Evolutionary conservation across 2,888 invertebrate species (phyloP).

Genomic region (Glyphotaelius pellucidus): DNA sequence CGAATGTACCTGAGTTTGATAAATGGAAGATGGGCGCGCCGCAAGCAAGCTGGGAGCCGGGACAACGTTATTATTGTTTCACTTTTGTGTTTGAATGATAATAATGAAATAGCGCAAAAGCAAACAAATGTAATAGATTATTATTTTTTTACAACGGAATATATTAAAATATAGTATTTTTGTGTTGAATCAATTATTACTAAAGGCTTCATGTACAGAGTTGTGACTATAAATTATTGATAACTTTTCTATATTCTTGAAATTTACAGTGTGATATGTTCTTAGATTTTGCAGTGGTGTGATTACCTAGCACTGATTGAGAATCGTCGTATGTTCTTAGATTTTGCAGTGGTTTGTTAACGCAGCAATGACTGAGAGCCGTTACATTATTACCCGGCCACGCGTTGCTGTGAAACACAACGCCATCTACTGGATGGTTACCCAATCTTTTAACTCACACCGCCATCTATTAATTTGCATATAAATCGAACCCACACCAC

Average conservation of each 20-base stretch:
- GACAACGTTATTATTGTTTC: not conserved
- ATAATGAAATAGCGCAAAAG: not conserved
- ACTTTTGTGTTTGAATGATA: slow-evolving; percentile 28
- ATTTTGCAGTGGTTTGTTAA: too few relatives aligned
- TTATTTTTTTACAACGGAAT: not conserved
- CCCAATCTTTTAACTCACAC: too few relatives aligned
- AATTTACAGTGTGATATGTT: too few relatives aligned
- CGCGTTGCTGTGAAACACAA: too few relatives aligned
- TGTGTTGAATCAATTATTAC: not conserved
- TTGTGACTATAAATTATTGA: not conserved
- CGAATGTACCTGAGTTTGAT: slow-evolving; percentile 30
- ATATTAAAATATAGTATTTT: not conserved
- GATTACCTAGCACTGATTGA: too few relatives aligned
- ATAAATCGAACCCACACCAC: too few relatives aligned
- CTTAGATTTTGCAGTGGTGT: too few relatives aligned
- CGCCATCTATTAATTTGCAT: too few relatives aligned
- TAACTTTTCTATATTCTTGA: too few relatives aligned
- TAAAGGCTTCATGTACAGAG: not conserved
- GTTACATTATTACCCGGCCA: too few relatives aligned
- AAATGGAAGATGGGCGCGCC: slow-evolving; percentile 16
- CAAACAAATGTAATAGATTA: not conserved
- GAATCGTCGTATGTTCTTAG: not conserved
- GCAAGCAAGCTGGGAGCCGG: not conserved
- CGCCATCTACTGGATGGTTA: too few relatives aligned
- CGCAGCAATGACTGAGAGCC: too few relatives aligned